Evolutionary conservation across 1,140 invertebrate species (phyloP), one percentile per base, ranked within the genome.

Genomic region (Diabrotica undecimpunctata): DNA sequence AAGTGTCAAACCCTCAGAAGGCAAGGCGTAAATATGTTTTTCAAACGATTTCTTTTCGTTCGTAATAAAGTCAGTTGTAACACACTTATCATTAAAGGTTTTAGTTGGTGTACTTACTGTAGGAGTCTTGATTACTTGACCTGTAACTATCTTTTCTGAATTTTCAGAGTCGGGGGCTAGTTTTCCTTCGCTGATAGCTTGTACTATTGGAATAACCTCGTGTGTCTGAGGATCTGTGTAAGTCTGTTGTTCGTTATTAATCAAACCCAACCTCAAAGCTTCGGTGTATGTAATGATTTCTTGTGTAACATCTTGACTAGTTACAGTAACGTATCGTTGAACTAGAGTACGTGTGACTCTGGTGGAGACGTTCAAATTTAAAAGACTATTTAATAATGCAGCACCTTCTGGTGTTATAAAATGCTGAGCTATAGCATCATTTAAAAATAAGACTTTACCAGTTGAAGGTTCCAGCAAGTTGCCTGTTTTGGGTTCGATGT

Each of bases 321-420:
- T 87, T 50, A 91, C 84, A 12, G 89, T 93, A 25, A 90, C 87
- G 77, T 90, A 92, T n/a, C 85, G 82, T 79, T 88, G 91, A 9
- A 92, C 86, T 39, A 90, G 89, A 79, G 90, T 90, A 5, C 90
- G 93, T 6, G 94, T 88, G 0, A 91, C 92, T 71, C 93, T 90
- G 5, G 91, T 89, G 5, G 91, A 93, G 8, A 95, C 84, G 10
- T 91, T 92, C 63, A 96, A 90, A 77, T 92, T 91, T 55, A 95
- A 79, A 59, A 95, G 79, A 74, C 90, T 90, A 77, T 92, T 90
- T 52, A 96, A 80, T 61, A 94, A 82, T 64, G 91, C 87, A 53
- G 92, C 93, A 58, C 94, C 93, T 78, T 95, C 90, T 4, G 89
- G 86, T 7, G 92, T 90, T 10, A 96, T 92, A 59, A 95, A 82